These are phyloP conservation scores for Heterohyrax brucei DNA, from an alignment of 2,797 vertebrate species.

Conservation along the genomic window DNA sequence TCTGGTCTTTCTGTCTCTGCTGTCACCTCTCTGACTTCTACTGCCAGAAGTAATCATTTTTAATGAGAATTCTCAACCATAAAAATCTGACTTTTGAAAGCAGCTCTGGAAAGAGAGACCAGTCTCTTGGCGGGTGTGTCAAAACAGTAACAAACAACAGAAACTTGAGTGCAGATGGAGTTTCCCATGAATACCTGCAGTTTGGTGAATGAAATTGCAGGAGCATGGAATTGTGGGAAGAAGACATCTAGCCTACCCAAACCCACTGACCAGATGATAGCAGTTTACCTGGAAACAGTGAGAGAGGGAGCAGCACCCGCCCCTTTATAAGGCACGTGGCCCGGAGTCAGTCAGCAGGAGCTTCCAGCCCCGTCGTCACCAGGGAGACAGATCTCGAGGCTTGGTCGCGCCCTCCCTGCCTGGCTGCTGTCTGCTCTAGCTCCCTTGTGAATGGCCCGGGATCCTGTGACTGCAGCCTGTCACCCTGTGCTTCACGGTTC, in stretches of 20 bases:
- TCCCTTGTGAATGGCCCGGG: background rate
- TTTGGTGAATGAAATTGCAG: slow-evolving; percentile 52
- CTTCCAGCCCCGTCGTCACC: background rate
- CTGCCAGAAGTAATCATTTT: slow-evolving; percentile 86
- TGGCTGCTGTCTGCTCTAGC: background rate
- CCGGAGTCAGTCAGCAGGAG: too few relatives aligned
- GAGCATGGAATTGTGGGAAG: background rate
- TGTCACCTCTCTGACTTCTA: slow-evolving; percentile 81
- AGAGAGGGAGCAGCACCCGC: background rate
- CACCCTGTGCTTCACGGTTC: fast-evolving
- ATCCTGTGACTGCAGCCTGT: background rate
- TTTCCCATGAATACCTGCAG: slow-evolving; percentile 55
- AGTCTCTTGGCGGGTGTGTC: slow-evolving; percentile 69
- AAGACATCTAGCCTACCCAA: background rate
- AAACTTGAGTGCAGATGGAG: slow-evolving; percentile 42
- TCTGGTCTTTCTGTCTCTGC: slow-evolving; percentile 65
- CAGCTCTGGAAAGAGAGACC: slow-evolving; percentile 74
- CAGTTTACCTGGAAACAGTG: slow-evolving; percentile 29
- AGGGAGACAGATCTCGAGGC: too few relatives aligned
- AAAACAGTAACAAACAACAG: slow-evolving; percentile 75
- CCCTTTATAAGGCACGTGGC: too few relatives aligned
- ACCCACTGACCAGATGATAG: slow-evolving; percentile 20
- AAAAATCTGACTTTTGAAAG: slow-evolving; percentile 82
- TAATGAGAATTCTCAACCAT: slow-evolving; percentile 84
- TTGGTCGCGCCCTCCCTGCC: background rate